phyloP scores from a whole-genome alignment of 1,140 invertebrate species.

The Sweltsa coloradensis region DNA sequence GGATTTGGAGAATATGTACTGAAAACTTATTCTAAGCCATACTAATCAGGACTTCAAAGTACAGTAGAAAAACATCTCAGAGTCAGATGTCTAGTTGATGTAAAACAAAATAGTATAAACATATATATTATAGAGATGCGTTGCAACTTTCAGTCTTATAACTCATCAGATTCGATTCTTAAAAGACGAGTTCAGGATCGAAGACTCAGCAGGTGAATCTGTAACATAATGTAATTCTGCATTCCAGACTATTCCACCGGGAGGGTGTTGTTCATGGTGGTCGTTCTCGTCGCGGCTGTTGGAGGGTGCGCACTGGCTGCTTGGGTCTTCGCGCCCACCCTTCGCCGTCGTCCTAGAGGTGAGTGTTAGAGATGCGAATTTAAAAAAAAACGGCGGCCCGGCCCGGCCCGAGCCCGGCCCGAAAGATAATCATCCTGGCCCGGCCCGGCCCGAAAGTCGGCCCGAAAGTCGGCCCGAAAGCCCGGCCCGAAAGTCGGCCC shows the following conservation, averaged over 20 bases:
- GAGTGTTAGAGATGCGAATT: background rate
- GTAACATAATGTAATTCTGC: background rate
- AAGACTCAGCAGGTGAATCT: background rate
- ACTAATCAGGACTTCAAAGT: no score
- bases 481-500: background rate
- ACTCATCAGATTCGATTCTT: no score
- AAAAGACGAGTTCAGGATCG: background rate
- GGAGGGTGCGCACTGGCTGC: slow-evolving; percentile 17
- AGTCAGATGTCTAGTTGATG: no score
- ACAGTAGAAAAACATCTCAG: no score
- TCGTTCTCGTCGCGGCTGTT: slow-evolving; percentile 19
- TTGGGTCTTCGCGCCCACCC: slow-evolving; percentile 16
- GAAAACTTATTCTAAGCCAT: no score
- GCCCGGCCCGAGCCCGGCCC: background rate
- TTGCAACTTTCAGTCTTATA: no score
- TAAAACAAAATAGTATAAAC: no score
- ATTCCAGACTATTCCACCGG: slow-evolving; percentile 15
- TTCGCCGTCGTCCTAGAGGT: background rate
- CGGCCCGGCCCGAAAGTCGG: background rate
- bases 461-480: background rate
- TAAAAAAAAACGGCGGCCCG: background rate
- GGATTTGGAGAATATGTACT: no score
- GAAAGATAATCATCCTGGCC: background rate
- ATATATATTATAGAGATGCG: no score
- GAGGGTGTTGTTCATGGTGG: slow-evolving; percentile 20